Base-by-base conservation (phyloP, 2,797 vertebrate species). In the Sebastes oblongus region DNA sequence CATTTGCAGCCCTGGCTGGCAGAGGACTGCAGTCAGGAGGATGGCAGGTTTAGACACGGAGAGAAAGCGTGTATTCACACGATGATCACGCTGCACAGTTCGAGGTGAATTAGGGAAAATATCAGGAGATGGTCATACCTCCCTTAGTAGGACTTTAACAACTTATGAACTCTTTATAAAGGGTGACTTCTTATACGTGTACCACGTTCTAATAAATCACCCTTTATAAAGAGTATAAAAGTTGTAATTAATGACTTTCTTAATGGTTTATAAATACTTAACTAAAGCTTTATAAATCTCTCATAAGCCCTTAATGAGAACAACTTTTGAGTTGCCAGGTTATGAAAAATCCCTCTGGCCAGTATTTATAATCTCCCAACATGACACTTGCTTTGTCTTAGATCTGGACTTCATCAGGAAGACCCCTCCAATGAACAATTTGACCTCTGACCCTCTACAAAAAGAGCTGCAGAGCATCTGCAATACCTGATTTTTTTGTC, bases 1-100 rank as follows among this genome's bases (percentile, higher is more conserved):
- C 13, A 66, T 86, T 42, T 88, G 81, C 25, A 66, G 30, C 74
- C 50, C 55, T 55, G 29, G 60, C 77, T 46, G 59, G 71, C 72
- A 75, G 58, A 74, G 11, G 56, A 59, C 56, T 25, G 56, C 69
- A 74, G 77, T 52, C 56, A 62, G 8, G 29, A 0, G 2, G 69
- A 81, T 65, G 70, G 32, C 50, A 25, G 61, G 25, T 73, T 60
- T 39, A 74, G 55, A 27, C 36, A 66, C 16, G 3, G 25, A 67
- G 30, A 42, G 60, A 22, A 20, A 27, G 52, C 30, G 27, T 36
- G 54, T 69, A 50, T 59, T 65, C 39, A 59, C 24, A 24, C 29
- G 11, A 25, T 27, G 46, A 84, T 32, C 66, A 66, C 42, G 29
- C 18, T 5, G 12, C 72, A 66, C 70, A 75, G 74, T 77, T 36